Conservation (phyloP, 1,140 invertebrate genomes). For the Euwallacea similis region DNA sequence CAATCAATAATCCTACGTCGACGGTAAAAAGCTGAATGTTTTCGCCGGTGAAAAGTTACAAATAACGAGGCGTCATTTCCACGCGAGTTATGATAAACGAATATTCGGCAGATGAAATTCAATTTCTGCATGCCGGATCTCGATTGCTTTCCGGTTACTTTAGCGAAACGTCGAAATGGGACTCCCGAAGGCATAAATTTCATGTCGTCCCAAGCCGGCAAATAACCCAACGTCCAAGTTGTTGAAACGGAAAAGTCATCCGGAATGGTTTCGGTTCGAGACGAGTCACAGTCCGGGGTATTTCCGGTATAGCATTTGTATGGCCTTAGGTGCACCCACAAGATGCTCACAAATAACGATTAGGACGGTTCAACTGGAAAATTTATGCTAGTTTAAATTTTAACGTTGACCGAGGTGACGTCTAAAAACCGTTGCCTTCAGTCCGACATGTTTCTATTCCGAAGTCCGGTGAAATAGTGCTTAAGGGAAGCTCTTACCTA, state of each 20-base stretch:
- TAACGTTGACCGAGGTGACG: no score
- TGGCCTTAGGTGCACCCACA: constrained; percentile 1
- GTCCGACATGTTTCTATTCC: no score
- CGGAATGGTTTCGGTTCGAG: constrained; percentile 16
- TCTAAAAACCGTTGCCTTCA: no score
- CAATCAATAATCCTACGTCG: no score
- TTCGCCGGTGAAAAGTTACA: no score
- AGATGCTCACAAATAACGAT: neutral
- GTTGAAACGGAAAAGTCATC: constrained; percentile 15
- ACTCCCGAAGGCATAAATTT: constrained; percentile 16
- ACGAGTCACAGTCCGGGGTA: constrained; percentile 7
- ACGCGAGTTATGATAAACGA: no score
- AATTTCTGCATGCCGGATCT: neutral
- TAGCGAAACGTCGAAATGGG: constrained; percentile 4
- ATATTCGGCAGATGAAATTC: neutral
- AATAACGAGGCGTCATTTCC: no score
- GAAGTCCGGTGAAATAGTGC: no score
- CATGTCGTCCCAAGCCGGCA: constrained; percentile 1
- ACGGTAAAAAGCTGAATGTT: no score
- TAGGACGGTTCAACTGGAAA: neutral
- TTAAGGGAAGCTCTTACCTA: no score
- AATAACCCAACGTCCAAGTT: constrained; percentile 12
- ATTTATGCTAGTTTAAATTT: no score
- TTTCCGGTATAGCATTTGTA: constrained; percentile 10
- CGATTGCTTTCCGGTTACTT: constrained; percentile 2